These are phyloP conservation scores for Dugesia japonica DNA, from an alignment of 2,888 invertebrate genomes.

Conservation along the genomic window DNA sequence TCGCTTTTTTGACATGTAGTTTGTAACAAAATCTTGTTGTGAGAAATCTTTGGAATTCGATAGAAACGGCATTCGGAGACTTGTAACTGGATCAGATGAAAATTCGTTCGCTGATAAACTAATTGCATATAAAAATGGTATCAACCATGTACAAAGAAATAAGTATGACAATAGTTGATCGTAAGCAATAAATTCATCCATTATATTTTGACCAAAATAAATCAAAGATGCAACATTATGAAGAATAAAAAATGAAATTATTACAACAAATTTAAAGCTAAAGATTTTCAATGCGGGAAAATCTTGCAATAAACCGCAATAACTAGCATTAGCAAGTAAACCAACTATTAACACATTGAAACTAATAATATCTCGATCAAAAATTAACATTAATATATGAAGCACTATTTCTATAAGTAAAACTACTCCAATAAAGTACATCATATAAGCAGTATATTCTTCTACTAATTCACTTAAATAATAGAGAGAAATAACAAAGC, in stretches of 20 bases:
- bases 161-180: not conserved
- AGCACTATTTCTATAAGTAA: not conserved
- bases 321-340: not conserved
- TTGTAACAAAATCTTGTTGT: not conserved
- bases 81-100: not conserved
- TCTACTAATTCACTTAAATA: not conserved
- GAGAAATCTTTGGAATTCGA: not conserved
- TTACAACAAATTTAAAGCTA: not conserved
- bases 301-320: not conserved
- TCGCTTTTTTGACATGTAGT: not conserved
- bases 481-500: not conserved
- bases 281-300: not conserved
- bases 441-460: not conserved
- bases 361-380: not conserved
- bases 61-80: not conserved
- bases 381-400: not conserved
- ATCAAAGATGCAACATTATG: not conserved
- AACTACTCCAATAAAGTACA: not conserved
- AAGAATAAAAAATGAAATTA: not conserved
- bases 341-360: not conserved
- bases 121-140: not conserved
- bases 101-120: not conserved
- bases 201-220: not conserved
- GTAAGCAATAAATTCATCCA: not conserved
- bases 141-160: not conserved